phyloP scores from a whole-genome alignment of 2,113 vertebrate species.

The Cacatua alba region DNA sequence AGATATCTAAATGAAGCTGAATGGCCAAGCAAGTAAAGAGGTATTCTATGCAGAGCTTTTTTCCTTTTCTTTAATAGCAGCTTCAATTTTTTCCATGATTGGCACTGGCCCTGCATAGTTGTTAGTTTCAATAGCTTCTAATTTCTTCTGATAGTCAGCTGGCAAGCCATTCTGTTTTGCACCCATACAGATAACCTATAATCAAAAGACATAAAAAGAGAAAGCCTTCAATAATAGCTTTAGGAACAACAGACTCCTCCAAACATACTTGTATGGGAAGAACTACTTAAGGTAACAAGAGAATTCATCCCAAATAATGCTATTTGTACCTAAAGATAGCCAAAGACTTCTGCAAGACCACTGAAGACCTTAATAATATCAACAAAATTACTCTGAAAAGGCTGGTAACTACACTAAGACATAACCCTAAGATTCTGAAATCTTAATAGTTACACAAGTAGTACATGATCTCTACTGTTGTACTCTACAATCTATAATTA shows the following conservation, averaged over 20 bases:
- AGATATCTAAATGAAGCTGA: background rate
- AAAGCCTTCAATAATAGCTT: background rate
- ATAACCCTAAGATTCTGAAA: background rate
- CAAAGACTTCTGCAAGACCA: background rate
- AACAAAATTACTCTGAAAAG: background rate
- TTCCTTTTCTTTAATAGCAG: conserved; percentile 57
- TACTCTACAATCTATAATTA: background rate
- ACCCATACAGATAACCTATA: conserved; percentile 88
- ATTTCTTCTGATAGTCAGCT: conserved; percentile 80
- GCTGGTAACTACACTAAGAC: background rate
- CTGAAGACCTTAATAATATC: background rate
- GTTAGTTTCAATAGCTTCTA: conserved; percentile 86
- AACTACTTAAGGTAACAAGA: background rate
- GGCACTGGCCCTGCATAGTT: conserved; percentile 81
- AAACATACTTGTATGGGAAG: background rate
- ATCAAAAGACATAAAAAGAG: background rate
- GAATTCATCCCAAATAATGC: background rate
- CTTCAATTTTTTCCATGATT: conserved; percentile 83
- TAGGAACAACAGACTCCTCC: background rate
- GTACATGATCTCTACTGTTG: background rate
- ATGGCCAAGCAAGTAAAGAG: background rate
- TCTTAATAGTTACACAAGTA: background rate
- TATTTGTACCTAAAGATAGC: background rate
- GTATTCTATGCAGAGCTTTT: conserved; percentile 38
- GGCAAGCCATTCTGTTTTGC: conserved; percentile 89